These are phyloP conservation scores for Lethenteron reissneri DNA, from an alignment of 2,113 vertebrate genomes.

Conservation along the genomic window DNA sequence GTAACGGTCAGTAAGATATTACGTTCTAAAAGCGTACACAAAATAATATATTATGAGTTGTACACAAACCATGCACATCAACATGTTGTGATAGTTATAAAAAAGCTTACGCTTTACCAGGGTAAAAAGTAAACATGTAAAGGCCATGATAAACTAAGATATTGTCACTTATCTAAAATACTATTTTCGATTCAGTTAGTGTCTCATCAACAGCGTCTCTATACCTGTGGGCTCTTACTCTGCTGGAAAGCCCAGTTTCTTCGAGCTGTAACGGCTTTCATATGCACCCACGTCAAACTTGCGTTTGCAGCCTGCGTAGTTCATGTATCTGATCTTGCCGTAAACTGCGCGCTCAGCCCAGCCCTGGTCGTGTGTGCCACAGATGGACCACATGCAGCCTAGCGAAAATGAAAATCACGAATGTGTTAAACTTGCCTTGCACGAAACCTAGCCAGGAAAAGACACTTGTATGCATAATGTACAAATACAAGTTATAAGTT, in stretches of 20 bases:
- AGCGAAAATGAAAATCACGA: rapidly evolving
- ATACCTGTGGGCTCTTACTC: too few species aligned
- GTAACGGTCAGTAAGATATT: too few species aligned
- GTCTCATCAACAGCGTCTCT: too few species aligned
- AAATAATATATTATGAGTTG: too few species aligned
- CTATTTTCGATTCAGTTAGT: too few species aligned
- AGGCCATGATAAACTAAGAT: too few species aligned
- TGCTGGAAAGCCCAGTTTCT: neutral
- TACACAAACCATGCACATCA: too few species aligned
- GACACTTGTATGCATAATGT: neutral
- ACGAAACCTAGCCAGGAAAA: neutral
- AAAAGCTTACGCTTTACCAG: too few species aligned
- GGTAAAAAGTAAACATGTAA: too few species aligned
- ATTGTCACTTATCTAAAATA: too few species aligned
- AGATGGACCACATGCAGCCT: constrained; percentile 77
- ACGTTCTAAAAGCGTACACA: too few species aligned
- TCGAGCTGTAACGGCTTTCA: constrained; percentile 28
- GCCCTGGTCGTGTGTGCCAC: constrained; percentile 55
- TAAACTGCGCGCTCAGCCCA: constrained; percentile 45
- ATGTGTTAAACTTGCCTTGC: rapidly evolving
- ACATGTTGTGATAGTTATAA: too few species aligned
- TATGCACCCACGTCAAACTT: constrained; percentile 49
- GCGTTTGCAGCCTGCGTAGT: constrained; percentile 55
- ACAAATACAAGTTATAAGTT: neutral
- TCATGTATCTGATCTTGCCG: constrained; percentile 72